phyloP scores from a whole-genome alignment of 2,797 vertebrate species.

The Propithecus deckenii region DNA sequence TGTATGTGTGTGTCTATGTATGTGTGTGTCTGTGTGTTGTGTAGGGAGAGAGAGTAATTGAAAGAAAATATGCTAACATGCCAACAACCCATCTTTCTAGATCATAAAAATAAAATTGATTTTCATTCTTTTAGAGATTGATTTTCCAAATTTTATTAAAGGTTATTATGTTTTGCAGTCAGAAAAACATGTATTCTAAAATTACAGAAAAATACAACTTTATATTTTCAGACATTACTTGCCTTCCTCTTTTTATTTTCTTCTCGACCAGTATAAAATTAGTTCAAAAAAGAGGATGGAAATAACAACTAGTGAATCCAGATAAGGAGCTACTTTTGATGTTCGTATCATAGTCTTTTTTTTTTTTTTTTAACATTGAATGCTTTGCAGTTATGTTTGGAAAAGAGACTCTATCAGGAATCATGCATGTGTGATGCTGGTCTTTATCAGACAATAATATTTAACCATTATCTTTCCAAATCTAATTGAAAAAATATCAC shows the following conservation, averaged over 20 bases:
- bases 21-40: not conserved
- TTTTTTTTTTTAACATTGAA: not conserved
- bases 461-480: slow-evolving; percentile 13
- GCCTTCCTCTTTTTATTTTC: not conserved
- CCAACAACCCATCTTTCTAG: not conserved
- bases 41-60: not conserved
- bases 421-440: not conserved
- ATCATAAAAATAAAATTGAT: not conserved
- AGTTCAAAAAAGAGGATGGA: not conserved
- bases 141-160: not conserved
- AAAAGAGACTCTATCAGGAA: not conserved
- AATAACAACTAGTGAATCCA: not conserved
- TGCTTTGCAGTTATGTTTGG: not conserved
- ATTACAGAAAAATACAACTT: not conserved
- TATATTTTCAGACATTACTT: not conserved
- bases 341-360: not conserved
- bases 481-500: slow-evolving; percentile 29
- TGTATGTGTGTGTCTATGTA: too few species aligned
- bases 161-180: not conserved
- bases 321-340: not conserved
- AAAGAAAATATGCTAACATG: not conserved
- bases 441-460: not conserved
- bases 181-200: not conserved
- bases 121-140: not conserved
- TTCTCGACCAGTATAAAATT: not conserved